Conservation (phyloP, 2,888 invertebrate genomes). For the Drosophila lutescens region DNA sequence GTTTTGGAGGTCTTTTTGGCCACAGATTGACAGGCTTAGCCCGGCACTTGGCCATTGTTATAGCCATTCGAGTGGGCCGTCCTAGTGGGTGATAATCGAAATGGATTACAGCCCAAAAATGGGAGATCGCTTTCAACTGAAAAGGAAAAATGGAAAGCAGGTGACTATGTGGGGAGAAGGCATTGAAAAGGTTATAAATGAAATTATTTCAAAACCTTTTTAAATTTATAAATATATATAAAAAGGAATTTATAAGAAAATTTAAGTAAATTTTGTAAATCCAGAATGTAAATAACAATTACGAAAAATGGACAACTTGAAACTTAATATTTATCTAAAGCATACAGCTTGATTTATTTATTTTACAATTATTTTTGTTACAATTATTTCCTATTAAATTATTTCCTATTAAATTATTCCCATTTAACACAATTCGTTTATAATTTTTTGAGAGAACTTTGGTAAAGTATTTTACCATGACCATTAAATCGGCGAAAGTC, state of each 20-base stretch:
- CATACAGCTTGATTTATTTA: too few relatives aligned
- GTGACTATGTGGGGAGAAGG: not conserved
- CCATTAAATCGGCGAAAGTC: not conserved
- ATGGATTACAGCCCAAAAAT: conserved; percentile 5
- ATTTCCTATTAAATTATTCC: too few relatives aligned
- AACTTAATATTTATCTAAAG: too few relatives aligned
- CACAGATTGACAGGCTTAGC: conserved; percentile 26
- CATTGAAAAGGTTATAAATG: not conserved
- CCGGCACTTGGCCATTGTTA: conserved; percentile 32
- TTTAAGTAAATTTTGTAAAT: too few relatives aligned
- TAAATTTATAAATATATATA: not conserved
- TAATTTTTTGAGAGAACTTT: not conserved
- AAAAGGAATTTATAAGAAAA: too few relatives aligned
- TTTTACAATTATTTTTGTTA: too few relatives aligned
- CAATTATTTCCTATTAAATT: too few relatives aligned
- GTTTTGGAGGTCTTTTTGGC: conserved; percentile 25
- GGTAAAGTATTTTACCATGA: not conserved
- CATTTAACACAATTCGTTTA: too few relatives aligned
- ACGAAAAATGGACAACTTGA: too few relatives aligned
- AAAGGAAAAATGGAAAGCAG: conserved; percentile 8
- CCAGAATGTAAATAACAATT: too few relatives aligned
- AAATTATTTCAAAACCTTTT: not conserved
- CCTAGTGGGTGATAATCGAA: conserved; percentile 32
- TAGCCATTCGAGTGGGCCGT: conserved; percentile 8
- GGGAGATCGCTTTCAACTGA: not conserved